Conservation (phyloP, 2,113 vertebrate genomes). For the Menura novaehollandiae region DNA sequence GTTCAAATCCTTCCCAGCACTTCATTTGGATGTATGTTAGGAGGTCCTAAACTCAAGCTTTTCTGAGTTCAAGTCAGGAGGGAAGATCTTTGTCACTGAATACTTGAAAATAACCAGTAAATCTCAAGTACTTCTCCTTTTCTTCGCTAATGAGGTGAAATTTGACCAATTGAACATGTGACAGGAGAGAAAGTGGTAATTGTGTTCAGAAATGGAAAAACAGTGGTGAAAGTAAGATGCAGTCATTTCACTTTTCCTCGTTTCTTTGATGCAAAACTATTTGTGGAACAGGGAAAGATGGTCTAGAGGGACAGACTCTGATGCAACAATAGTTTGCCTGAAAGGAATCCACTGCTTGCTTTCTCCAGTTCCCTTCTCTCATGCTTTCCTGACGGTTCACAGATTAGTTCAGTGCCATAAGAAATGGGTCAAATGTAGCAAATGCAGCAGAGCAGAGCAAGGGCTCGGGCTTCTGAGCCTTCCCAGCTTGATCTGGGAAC, state of each 20-base stretch:
- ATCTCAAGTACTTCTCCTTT: neutral
- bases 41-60: neutral
- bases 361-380: neutral
- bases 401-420: neutral
- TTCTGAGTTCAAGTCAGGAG: neutral
- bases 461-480: neutral
- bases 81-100: neutral
- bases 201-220: neutral
- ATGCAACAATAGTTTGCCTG: neutral
- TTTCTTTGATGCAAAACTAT: neutral
- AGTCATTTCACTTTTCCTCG: neutral
- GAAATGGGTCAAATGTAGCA: neutral
- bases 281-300: neutral
- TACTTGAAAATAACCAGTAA: neutral
- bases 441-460: neutral
- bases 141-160: neutral
- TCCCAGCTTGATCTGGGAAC: neutral
- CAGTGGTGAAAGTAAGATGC: neutral
- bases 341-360: neutral
- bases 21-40: neutral
- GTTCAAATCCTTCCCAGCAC: neutral
- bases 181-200: neutral
- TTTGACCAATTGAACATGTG: neutral
- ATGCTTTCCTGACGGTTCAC: neutral
- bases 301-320: neutral